Percentiles rank a stretch among this genome's conserved stretches.
Conservation (phyloP, 2,113 vertebrate species). For the Danio rerio region GRCz12tu NC_133191.1:52931501-52932000, state of each 20-base stretch:
- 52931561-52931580: slow-evolving; percentile 43
- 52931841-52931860: no score
- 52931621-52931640: slow-evolving; percentile 65
- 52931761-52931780: no score
- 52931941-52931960: no score
- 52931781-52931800: no score
- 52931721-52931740: slow-evolving; percentile 68
- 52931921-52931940: no score
- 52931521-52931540: slow-evolving; percentile 54
- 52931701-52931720: slow-evolving; percentile 62
- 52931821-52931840: no score
- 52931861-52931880: no score
- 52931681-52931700: slow-evolving; percentile 54
- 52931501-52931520: slow-evolving; percentile 9
- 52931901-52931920: no score
- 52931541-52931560: slow-evolving; percentile 54
- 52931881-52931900: no score
- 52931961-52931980: no score
- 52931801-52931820: no score
- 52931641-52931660: slow-evolving; percentile 66
- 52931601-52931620: slow-evolving; percentile 58
- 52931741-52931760: slow-evolving; percentile 50
- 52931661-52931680: slow-evolving; percentile 59
- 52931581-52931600: slow-evolving; percentile 71
- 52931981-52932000: no score